Evolutionary conservation across 2,888 invertebrate genomes (phyloP).

Genomic region (Automeris io): DNA sequence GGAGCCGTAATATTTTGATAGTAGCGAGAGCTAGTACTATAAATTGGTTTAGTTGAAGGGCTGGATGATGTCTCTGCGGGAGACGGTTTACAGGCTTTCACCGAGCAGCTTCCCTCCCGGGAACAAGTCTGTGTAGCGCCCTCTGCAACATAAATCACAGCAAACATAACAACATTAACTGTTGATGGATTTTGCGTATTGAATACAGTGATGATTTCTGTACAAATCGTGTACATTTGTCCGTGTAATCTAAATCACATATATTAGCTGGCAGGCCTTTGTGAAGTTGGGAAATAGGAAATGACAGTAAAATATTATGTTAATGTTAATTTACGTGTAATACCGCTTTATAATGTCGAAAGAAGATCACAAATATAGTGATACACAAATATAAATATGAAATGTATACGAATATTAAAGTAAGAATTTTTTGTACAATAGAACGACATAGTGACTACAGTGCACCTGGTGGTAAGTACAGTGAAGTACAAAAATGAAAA

Average conservation of each 20-base stretch:
- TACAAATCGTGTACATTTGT: conserved; percentile 9
- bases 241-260: not conserved
- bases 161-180: conserved; percentile 39
- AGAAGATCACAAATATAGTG: too few relatives aligned
- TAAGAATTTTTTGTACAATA: too few relatives aligned
- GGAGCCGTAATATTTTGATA: conserved; percentile 5
- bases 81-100: conserved; percentile 53
- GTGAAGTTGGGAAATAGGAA: not conserved
- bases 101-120: conserved; percentile 39
- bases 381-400: too few relatives aligned
- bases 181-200: conserved; percentile 46
- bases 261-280: conserved; percentile 3
- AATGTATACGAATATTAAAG: too few relatives aligned
- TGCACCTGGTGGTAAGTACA: too few relatives aligned
- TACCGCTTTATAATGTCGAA: not conserved
- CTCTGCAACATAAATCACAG: conserved; percentile 53
- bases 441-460: too few relatives aligned
- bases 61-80: conserved; percentile 44
- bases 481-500: too few relatives aligned
- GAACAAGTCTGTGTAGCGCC: conserved; percentile 37
- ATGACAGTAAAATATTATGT: conserved; percentile 3
- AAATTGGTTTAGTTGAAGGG: conserved; percentile 8
- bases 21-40: conserved; percentile 15
- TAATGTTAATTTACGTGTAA: conserved; percentile 1
- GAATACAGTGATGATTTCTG: conserved; percentile 28